Evolutionary conservation across 23 tunicate species (phyloP).

Genomic region (Corella eumyota): DNA sequence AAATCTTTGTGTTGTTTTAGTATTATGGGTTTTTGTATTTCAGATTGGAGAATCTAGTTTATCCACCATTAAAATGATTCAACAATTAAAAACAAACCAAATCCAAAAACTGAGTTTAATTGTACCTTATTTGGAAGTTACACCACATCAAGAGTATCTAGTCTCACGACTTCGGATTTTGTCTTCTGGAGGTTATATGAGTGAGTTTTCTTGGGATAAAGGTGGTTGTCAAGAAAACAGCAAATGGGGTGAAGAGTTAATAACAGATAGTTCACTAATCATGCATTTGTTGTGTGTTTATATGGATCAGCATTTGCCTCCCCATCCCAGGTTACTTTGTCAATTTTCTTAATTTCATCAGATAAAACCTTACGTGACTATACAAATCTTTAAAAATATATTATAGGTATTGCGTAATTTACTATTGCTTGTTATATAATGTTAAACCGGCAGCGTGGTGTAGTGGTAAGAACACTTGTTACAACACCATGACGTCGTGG

Average conservation of each 20-base stretch:
- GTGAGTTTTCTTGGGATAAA: conserved; percentile 57
- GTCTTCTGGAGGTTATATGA: conserved; percentile 76
- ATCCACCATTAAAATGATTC: conserved; percentile 31
- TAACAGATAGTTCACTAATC: conserved; percentile 45
- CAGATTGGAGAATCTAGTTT: conserved; percentile 65
- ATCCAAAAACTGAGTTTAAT: conserved; percentile 31
- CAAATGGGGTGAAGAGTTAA: conserved; percentile 49
- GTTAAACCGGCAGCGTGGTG: no score
- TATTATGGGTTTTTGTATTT: no score
- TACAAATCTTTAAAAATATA: no score
- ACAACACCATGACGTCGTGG: no score
- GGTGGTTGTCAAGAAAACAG: conserved; percentile 35
- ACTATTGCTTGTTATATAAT: no score
- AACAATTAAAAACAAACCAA: conserved; percentile 21
- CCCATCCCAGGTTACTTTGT: conserved; percentile 35
- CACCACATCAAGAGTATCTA: conserved; percentile 54
- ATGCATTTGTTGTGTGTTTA: conserved; percentile 64
- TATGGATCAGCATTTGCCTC: conserved; percentile 61
- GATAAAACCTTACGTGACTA: not conserved
- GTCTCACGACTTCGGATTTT: conserved; percentile 36
- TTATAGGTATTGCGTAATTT: no score
- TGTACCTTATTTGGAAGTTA: conserved; percentile 45
- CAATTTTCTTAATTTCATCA: not conserved
- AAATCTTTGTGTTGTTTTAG: no score
- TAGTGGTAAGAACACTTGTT: no score